phyloP scores from a whole-genome alignment of 2,113 vertebrate species.

The Zootoca vivipara region DNA sequence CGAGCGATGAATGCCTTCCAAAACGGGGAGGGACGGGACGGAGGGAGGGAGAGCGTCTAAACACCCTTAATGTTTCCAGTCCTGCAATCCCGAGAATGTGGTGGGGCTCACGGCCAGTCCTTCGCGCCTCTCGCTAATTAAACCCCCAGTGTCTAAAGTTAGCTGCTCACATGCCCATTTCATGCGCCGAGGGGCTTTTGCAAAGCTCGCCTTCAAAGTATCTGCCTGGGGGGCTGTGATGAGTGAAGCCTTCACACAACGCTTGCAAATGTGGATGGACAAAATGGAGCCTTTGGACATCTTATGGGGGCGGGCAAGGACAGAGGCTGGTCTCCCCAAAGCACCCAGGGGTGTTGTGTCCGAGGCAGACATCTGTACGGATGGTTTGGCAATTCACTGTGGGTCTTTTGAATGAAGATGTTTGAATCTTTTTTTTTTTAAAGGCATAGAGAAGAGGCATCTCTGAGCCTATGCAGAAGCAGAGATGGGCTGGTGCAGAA shows the following conservation, averaged over 20 bases:
- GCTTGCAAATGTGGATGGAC: slow-evolving; percentile 17
- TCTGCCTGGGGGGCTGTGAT: slow-evolving; percentile 34
- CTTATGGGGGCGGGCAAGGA: neutral
- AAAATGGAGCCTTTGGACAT: neutral
- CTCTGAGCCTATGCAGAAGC: slow-evolving; percentile 34
- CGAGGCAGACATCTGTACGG: neutral
- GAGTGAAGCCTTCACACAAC: slow-evolving; percentile 4
- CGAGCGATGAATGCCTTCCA: slow-evolving; percentile 67
- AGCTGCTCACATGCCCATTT: slow-evolving; percentile 49
- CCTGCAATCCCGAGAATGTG: slow-evolving; percentile 72
- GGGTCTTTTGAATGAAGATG: slow-evolving; percentile 41
- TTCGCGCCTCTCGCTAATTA: slow-evolving; percentile 82
- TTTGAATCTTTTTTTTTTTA: slow-evolving; percentile 61
- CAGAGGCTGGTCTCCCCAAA: slow-evolving; percentile 22
- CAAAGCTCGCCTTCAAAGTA: slow-evolving; percentile 26
- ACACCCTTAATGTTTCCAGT: slow-evolving; percentile 63
- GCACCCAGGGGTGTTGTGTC: neutral
- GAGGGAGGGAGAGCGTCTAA: slow-evolving; percentile 62
- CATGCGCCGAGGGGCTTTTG: slow-evolving; percentile 55
- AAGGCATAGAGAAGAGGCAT: slow-evolving; percentile 47
- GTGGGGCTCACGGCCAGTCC: slow-evolving; percentile 68
- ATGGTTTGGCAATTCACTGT: slow-evolving; percentile 30
- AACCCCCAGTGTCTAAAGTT: slow-evolving; percentile 64
- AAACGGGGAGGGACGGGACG: slow-evolving; percentile 73
- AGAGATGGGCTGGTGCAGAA: neutral